These are phyloP conservation scores for Globodera ellingtonae DNA, from an alignment of 1,140 invertebrate genomes.

Conservation along the genomic window DNA sequence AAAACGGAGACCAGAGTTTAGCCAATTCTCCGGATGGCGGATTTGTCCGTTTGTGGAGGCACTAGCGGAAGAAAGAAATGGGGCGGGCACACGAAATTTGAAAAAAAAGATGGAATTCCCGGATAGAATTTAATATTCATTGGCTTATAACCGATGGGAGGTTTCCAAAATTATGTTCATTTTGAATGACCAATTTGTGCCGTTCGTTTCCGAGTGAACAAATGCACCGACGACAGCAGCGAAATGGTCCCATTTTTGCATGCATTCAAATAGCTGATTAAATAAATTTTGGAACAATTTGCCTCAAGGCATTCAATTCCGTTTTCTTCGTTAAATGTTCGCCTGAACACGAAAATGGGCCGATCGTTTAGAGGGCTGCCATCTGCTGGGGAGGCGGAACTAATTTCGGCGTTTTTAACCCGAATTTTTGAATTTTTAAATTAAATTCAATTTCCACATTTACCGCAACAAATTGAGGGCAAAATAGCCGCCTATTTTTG, in stretches of 20 bases:
- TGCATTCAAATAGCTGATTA: background rate
- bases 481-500: no score
- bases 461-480: no score
- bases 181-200: background rate
- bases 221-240: background rate
- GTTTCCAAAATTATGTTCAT: background rate
- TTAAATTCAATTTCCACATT: no score
- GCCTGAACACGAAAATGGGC: no score
- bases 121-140: background rate
- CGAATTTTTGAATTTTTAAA: no score
- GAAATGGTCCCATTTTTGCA: background rate
- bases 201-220: background rate
- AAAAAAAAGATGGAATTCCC: background rate
- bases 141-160: background rate
- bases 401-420: no score
- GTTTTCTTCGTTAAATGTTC: no score
- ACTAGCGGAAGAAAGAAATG: background rate
- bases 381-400: no score
- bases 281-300: no score
- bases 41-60: no score
- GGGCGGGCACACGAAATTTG: background rate
- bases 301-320: no score
- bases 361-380: no score
- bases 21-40: background rate
- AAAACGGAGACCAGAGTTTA: background rate